These are phyloP conservation scores for Macquaria ambigua DNA, from an alignment of 2,113 vertebrate genomes.

Conservation along the genomic window DNA sequence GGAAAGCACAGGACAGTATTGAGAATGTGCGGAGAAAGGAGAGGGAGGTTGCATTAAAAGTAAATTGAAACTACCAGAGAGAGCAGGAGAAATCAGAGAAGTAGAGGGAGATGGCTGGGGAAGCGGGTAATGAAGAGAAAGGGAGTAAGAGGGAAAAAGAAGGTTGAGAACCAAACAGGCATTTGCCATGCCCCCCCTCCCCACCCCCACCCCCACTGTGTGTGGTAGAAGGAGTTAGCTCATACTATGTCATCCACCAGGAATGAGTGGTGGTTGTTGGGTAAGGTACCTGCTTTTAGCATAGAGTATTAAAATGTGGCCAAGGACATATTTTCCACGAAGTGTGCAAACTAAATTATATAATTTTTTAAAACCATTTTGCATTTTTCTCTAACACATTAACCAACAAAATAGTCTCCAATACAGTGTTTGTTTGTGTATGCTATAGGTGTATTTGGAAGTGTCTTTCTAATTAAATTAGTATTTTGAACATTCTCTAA, in stretches of 20 bases:
- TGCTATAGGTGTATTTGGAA: neutral
- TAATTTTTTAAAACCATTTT: constrained; percentile 1
- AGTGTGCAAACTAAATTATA: constrained; percentile 23
- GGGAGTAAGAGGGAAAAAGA: constrained; percentile 14
- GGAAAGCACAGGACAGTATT: neutral
- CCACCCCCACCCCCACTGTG: neutral
- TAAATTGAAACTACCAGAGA: constrained; percentile 31
- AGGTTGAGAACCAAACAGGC: constrained; percentile 27
- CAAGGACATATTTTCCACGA: constrained; percentile 47
- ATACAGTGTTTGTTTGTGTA: neutral
- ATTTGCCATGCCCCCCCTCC: constrained; percentile 19
- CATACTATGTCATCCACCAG: constrained; percentile 54
- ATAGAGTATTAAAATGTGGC: constrained; percentile 20
- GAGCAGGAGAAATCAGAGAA: constrained; percentile 42
- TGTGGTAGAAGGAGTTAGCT: constrained; percentile 49
- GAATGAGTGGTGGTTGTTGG: constrained; percentile 54
- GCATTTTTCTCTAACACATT: neutral
- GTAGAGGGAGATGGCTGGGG: neutral
- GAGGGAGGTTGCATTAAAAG: constrained; percentile 4
- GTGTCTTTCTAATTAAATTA: neutral
- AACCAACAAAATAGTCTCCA: constrained; percentile 1
- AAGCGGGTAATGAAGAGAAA: constrained; percentile 38
- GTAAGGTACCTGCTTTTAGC: constrained; percentile 48
- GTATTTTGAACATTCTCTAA: neutral
- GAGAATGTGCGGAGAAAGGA: constrained; percentile 1